Conservation (phyloP, 2,888 invertebrate species). For the Alloplasta piceator region DNA sequence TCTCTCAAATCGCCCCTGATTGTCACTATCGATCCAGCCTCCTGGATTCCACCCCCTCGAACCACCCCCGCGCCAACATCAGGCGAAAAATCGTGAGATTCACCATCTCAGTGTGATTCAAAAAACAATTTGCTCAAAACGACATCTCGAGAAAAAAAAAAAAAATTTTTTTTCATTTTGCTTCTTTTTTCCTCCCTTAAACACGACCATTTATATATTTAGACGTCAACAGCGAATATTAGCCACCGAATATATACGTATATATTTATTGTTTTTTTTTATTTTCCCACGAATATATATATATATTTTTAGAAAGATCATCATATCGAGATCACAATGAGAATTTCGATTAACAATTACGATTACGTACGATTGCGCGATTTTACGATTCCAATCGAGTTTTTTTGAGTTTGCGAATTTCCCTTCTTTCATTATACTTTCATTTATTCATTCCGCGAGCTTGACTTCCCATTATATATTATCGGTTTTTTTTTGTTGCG, state of each 20-base stretch:
- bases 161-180: slow-evolving; percentile 6
- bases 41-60: slow-evolving; percentile 47
- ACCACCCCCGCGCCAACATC: slow-evolving; percentile 8
- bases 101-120: neutral
- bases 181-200: neutral
- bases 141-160: neutral
- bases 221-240: slow-evolving; percentile 45
- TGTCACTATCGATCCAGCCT: slow-evolving; percentile 61
- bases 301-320: neutral
- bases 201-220: slow-evolving; percentile 37
- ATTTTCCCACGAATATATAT: neutral
- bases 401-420: neutral
- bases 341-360: slow-evolving; percentile 23
- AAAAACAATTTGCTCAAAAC: neutral
- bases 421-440: neutral
- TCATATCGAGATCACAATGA: slow-evolving; percentile 1
- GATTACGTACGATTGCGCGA: slow-evolving; percentile 36
- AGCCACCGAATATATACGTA: slow-evolving; percentile 46
- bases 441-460: no score
- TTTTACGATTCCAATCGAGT: slow-evolving; percentile 21
- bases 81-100: slow-evolving; percentile 33
- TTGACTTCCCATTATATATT: no score
- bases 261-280: neutral
- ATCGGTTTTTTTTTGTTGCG: slow-evolving; percentile 5
- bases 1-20: slow-evolving; percentile 17